phyloP scores from a whole-genome alignment of 2,113 vertebrate species.

The Grantiella picta region DNA sequence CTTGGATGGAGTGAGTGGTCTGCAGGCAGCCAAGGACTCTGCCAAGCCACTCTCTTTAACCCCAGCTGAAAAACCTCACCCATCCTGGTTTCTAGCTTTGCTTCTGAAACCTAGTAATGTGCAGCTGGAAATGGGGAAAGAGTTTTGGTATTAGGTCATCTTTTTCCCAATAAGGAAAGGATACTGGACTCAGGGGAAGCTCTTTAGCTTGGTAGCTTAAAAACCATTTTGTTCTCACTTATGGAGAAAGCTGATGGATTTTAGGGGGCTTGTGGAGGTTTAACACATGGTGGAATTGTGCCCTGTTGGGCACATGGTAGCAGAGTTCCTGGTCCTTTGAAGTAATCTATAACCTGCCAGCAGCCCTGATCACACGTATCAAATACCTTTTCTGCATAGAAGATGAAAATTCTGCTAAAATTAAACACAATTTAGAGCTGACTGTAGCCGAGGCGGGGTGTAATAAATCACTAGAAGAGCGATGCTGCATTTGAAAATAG shows the following conservation, averaged over 20 bases:
- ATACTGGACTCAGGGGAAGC: neutral
- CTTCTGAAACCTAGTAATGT: constrained; percentile 12
- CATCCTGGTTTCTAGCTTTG: neutral
- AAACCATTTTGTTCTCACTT: constrained; percentile 18
- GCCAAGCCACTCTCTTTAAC: neutral
- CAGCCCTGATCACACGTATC: neutral
- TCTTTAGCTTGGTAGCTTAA: neutral
- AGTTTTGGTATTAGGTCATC: constrained; percentile 36
- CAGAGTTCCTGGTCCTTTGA: neutral
- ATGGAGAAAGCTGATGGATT: neutral
- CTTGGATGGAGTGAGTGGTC: neutral
- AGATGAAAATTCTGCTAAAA: constrained; percentile 49
- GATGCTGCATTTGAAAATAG: constrained; percentile 35
- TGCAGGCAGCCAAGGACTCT: neutral
- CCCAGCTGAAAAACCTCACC: neutral
- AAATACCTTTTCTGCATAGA: constrained; percentile 11
- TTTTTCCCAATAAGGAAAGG: constrained; percentile 50
- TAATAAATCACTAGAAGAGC: constrained; percentile 47
- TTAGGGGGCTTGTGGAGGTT: neutral
- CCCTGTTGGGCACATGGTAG: neutral
- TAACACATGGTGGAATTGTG: neutral
- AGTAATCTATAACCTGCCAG: neutral
- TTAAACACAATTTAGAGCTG: constrained; percentile 43
- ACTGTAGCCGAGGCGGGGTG: neutral
- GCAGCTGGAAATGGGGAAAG: constrained; percentile 5